Percentiles rank a stretch among this genome's conserved stretches.
phyloP scores from a whole-genome alignment of 2,797 vertebrate species.

The Xenops minutus region DNA sequence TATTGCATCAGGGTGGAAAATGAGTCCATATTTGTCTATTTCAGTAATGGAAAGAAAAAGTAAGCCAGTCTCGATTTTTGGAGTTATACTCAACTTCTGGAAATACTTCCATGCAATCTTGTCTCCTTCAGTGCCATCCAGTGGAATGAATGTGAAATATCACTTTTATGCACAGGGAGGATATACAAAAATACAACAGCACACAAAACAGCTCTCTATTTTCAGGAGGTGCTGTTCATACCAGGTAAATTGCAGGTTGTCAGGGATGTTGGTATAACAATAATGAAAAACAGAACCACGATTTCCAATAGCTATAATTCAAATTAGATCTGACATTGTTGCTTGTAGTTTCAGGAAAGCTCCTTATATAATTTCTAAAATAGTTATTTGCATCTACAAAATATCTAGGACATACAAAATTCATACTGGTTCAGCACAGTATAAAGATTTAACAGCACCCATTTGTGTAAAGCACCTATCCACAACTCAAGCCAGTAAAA shows the following conservation, averaged over 20 bases:
- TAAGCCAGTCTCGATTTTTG: not conserved
- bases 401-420: conserved; percentile 41
- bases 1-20: conserved; percentile 36
- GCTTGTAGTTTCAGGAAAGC: conserved; percentile 28
- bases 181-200: not conserved
- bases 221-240: conserved; percentile 13
- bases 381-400: conserved; percentile 41
- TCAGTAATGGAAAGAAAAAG: conserved; percentile 41
- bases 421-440: not conserved
- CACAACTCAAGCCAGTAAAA: conserved; percentile 23
- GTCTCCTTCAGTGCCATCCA: conserved; percentile 73
- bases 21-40: conserved; percentile 20
- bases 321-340: conserved; percentile 59
- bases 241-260: conserved; percentile 51
- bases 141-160: conserved; percentile 61
- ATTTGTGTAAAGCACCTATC: conserved; percentile 16
- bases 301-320: conserved; percentile 55
- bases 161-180: not conserved
- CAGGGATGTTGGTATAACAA: conserved; percentile 13
- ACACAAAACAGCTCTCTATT: conserved; percentile 6
- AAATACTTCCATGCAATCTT: not conserved
- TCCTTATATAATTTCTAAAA: conserved; percentile 27
- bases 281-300: conserved; percentile 55
- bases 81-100: not conserved
- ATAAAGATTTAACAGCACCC: conserved; percentile 39